Base-by-base conservation (phyloP, 2,888 invertebrate species). In the Drymonia ruficornis region DNA sequence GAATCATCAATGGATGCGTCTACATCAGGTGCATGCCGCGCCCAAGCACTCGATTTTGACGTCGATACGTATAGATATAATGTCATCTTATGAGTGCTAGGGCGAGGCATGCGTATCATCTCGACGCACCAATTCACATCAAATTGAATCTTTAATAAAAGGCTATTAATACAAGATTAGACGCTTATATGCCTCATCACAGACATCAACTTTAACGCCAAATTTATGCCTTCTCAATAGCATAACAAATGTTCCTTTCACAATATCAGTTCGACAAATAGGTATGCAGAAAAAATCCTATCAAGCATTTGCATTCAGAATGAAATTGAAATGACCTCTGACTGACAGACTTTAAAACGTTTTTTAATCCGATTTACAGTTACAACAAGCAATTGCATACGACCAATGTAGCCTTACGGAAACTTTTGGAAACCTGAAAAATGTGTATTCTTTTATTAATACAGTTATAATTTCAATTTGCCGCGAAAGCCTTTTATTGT, bases 281-380 rank as follows among this genome's bases (percentile, higher is more conserved):
- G 16, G 36, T 38, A 47, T 36, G 15, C 19, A 29, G 49, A 57
- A 56, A 59, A 52, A 38, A 49, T 50, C 54, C 57, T 23, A 59
- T 56, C 56, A 61, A 58, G 59, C 44, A 46, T 11, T 13, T 34
- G 54, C 34, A 60, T 72, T 63, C 50, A 64, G 47, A 54, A 44
- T 45, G 44, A 70, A 67, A 70, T 72, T 58, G 48, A 56, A 64
- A 52, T 52, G 59, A 72, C 52, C 67, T 61, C 56, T 67, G 65
- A 63, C 70, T 59, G 42, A 36, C 28, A n/a, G 53, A 44, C 15
- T 48, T 53, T 49, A 12, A 46, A 55, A 52, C 48, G 49, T 53
- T 56, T 46, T 59, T 50, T 31, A 52, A 69, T 56, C 54, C 49
- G 52, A 59, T 68, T 57, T 58, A 31, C 52, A 57, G 52, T 47